These are phyloP conservation scores for Mastomys natalensis DNA, from an alignment of 2,113 vertebrate genomes.

Conservation along the genomic window DNA sequence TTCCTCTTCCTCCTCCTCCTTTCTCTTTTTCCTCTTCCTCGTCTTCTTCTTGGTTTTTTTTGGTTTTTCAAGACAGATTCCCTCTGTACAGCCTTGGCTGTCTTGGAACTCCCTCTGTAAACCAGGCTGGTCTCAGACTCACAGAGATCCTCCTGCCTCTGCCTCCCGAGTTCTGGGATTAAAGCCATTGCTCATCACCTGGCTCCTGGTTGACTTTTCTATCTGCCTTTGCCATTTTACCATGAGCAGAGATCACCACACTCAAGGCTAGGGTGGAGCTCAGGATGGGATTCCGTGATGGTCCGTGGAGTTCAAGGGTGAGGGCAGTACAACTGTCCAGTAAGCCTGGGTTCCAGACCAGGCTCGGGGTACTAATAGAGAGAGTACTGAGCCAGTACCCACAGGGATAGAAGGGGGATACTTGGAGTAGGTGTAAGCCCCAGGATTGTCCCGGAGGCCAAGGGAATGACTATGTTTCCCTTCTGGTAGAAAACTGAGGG, in stretches of 20 bases:
- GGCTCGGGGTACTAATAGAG: too few relatives aligned
- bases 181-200: background rate
- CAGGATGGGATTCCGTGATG: background rate
- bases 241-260: background rate
- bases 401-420: background rate
- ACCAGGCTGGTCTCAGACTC: background rate
- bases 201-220: background rate
- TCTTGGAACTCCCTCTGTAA: background rate
- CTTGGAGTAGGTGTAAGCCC: too few relatives aligned
- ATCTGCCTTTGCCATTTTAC: background rate
- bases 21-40: too few relatives aligned
- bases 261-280: too few relatives aligned
- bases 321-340: background rate
- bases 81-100: background rate
- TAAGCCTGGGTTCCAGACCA: background rate
- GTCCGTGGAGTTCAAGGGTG: background rate
- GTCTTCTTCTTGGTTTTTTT: background rate
- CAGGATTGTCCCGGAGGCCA: background rate
- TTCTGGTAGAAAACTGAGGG: background rate
- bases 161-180: background rate
- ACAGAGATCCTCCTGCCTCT: background rate
- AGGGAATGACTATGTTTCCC: background rate
- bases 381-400: background rate
- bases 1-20: accelerated
- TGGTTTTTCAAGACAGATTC: background rate